Percentiles rank a stretch among this genome's conserved stretches.
Conservation (phyloP, 2,113 vertebrate genomes). For the Vombatus ursinus region DNA sequence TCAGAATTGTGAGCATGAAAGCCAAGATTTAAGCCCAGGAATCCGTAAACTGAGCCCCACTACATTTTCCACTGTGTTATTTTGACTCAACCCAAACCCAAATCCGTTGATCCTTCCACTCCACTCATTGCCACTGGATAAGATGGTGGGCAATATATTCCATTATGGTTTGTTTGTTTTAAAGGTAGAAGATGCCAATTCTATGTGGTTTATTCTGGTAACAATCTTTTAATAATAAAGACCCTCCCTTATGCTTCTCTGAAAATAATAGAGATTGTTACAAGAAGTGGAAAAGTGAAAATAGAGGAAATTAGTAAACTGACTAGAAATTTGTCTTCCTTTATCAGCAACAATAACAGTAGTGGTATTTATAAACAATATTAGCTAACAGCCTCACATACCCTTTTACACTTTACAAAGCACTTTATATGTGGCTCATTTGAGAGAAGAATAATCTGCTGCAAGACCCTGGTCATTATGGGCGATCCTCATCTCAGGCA, state of each 20-base stretch:
- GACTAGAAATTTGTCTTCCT: neutral
- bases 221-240: neutral
- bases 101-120: neutral
- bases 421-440: neutral
- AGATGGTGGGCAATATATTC: neutral
- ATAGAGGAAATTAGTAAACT: neutral
- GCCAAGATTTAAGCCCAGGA: neutral
- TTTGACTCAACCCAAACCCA: neutral
- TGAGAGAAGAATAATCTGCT: neutral
- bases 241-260: neutral
- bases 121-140: neutral
- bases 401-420: neutral
- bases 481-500: conserved; percentile 28
- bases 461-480: neutral
- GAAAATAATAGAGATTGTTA: neutral
- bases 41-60: neutral
- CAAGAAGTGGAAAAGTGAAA: neutral
- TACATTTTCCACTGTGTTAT: neutral
- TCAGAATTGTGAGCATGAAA: neutral
- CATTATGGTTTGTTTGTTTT: neutral
- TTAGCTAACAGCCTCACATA: neutral
- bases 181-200: neutral
- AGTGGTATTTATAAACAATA: neutral
- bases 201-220: neutral
- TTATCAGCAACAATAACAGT: neutral